phyloP scores from a whole-genome alignment of 2,113 vertebrate genomes.

The Maylandia zebra region DNA sequence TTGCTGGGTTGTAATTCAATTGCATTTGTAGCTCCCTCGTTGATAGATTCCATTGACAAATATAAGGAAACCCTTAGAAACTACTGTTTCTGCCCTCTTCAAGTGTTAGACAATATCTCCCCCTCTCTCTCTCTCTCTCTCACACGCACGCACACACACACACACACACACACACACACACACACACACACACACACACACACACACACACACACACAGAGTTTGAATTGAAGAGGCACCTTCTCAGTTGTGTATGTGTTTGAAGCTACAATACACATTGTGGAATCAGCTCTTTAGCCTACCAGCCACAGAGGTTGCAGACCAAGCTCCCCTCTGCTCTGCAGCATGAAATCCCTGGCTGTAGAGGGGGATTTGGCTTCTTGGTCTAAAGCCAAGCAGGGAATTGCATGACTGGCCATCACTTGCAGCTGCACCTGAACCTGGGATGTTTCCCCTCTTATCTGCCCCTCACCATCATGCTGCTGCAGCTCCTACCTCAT shows the following conservation, averaged over 20 bases:
- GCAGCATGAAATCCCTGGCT: constrained; percentile 71
- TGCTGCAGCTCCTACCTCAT: constrained; percentile 11
- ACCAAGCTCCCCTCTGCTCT: constrained; percentile 36
- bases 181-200: not conserved
- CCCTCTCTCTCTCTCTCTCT: not conserved
- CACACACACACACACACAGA: not conserved
- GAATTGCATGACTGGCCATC: constrained; percentile 62
- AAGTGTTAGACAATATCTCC: not conserved
- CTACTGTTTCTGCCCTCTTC: not conserved
- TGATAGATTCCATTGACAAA: constrained; percentile 20
- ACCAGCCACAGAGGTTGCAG: constrained; percentile 68
- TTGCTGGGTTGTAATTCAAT: not conserved
- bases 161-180: too few relatives aligned
- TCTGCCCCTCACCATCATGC: constrained; percentile 84
- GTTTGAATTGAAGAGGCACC: not conserved
- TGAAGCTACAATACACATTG: constrained; percentile 21
- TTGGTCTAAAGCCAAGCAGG: constrained; percentile 73
- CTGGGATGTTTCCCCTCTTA: constrained; percentile 71
- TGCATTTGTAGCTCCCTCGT: constrained; percentile 2
- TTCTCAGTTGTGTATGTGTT: not conserved
- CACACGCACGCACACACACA: too few relatives aligned
- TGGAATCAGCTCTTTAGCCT: constrained; percentile 55
- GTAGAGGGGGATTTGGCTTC: constrained; percentile 75
- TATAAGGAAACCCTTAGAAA: not conserved
- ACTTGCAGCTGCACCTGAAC: constrained; percentile 49